Evolutionary conservation across 2,888 invertebrate species (phyloP).

Genomic region (Melipona bicolor): DNA sequence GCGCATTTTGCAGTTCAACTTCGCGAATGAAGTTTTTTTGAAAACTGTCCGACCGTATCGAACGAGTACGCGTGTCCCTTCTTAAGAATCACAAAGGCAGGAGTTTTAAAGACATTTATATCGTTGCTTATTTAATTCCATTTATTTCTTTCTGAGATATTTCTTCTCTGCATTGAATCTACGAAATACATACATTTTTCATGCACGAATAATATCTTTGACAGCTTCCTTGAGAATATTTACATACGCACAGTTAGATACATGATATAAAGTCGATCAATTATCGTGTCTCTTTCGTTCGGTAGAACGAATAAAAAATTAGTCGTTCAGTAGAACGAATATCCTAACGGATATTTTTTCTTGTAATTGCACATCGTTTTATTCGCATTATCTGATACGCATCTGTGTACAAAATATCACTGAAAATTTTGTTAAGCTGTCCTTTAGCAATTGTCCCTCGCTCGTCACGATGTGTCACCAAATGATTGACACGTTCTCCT

Average conservation of each 20-base stretch:
- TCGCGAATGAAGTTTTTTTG: neutral
- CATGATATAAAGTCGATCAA: constrained; percentile 35
- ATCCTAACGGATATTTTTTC: neutral
- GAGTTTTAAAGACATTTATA: neutral
- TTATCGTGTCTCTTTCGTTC: constrained; percentile 2
- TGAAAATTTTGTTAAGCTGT: neutral
- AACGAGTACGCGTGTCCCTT: neutral
- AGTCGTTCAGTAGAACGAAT: neutral
- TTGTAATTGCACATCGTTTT: neutral
- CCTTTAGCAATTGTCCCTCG: neutral
- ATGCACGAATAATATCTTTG: neutral
- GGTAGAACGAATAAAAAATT: no score
- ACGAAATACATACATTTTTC: neutral
- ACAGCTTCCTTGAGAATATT: neutral
- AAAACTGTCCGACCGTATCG: neutral
- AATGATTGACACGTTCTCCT: neutral
- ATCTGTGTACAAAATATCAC: no score
- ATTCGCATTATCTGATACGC: neutral
- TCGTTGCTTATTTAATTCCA: neutral
- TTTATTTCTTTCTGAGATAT: neutral
- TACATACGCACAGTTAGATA: constrained; percentile 26
- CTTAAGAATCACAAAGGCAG: neutral
- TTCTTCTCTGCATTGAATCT: neutral
- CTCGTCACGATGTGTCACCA: neutral
- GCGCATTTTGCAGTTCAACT: neutral